Base-by-base conservation (phyloP, 2,888 invertebrate genomes). In the Mechanitis mazaeus region DNA sequence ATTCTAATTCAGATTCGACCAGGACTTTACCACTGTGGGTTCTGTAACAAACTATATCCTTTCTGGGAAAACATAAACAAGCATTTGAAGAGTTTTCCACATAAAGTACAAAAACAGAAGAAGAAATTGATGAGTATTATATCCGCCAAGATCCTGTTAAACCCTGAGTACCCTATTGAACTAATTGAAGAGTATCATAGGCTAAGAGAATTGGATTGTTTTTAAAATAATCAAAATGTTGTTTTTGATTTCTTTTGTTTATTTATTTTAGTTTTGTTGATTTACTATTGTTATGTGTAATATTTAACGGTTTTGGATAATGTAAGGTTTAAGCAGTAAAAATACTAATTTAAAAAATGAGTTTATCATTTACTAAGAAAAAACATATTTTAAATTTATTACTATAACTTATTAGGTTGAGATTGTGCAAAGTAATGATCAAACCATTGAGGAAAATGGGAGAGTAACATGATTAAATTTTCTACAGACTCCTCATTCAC, bases 401-500 rank as follows among this genome's bases (percentile, higher is more conserved):
- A 20, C 20, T 20, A 20, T 20, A 20, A 20, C 20, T 20, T 20
- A 20, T 1, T 20, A 20, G 20, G 20, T 20, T 20, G 7, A 42
- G 42, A 9, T 61, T 65, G 5, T 35, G 45, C 33, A 59, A 68
- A 66, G 72, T 83, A 87, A 60, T 83, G 67, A 72, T 82, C 75
- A 73, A 87, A 85, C 89, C 89, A 89, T 33, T 78, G 71, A 38
- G 84, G 83, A 68, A 78, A 89, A 71, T 90, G 89, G n/a, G 84
- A 80, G 28, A 90, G 63, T 38, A 89, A 65, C 77, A 89, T 72
- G 35, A 85, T 76, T 20, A 87, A 73, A 65, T 87, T 81, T 75
- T 71, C 75, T 66, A 80, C 75, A 12, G 75, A 78, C 45, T 74
- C 57, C n/a, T 63, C 55, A 63, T 78, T 72, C 28, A 87, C 55